Conservation (phyloP, 1,140 invertebrate genomes). For the Chymomyza costata region DNA sequence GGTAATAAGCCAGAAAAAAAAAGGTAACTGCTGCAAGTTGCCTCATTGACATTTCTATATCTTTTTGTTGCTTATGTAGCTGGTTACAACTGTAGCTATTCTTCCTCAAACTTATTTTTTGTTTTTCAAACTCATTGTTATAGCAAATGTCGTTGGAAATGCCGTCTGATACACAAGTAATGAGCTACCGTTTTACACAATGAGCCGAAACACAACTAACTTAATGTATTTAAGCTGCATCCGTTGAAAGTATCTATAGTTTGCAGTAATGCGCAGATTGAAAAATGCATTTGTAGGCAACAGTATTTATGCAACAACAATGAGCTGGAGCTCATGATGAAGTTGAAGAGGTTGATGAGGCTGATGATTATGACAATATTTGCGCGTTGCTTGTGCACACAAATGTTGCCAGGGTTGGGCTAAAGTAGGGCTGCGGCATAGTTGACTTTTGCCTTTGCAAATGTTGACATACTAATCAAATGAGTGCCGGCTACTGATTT, state of each 20-base stretch:
- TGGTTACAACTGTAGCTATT: too few species aligned
- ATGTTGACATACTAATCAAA: conserved; percentile 70
- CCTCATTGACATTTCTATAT: conserved; percentile 37
- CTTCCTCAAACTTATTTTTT: too few species aligned
- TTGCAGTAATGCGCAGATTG: too few species aligned
- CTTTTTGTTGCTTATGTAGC: not conserved
- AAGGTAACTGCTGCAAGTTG: conserved; percentile 23
- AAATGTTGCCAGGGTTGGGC: too few species aligned
- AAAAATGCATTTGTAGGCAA: too few species aligned
- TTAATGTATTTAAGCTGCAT: conserved; percentile 37
- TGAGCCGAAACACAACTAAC: conserved; percentile 16
- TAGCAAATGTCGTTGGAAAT: conserved; percentile 22
- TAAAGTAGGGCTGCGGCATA: too few species aligned
- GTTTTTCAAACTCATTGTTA: too few species aligned
- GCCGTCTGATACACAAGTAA: conserved; percentile 49
- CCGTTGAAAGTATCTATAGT: conserved; percentile 19
- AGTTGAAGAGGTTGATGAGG: conserved; percentile 37
- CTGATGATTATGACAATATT: conserved; percentile 71
- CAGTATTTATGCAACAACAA: conserved; percentile 44
- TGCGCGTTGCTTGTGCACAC: conserved; percentile 40
- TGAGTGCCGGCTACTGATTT: conserved; percentile 4
- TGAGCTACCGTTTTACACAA: conserved; percentile 31
- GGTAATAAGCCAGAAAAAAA: too few species aligned
- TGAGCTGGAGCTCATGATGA: conserved; percentile 19
- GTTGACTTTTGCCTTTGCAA: conserved; percentile 70